Percentiles rank a stretch among this genome's conserved stretches.
These are phyloP conservation scores for Pogonomyrmex californicus DNA, from an alignment of 1,140 invertebrate species.

Conservation along the genomic window DNA sequence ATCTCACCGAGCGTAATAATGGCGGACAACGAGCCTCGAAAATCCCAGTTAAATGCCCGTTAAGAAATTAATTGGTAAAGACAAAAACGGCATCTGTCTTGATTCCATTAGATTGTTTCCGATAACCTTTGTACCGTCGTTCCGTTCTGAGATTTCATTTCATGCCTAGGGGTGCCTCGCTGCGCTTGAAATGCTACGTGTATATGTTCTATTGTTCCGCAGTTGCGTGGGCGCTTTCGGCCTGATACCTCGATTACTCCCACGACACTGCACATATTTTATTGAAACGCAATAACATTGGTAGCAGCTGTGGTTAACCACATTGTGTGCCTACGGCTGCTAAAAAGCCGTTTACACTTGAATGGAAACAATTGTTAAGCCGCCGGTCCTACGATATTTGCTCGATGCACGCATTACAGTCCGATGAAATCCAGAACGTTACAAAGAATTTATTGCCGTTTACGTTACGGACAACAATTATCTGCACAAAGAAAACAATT, in stretches of 20 bases:
- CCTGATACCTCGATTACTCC: background rate
- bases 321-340: background rate
- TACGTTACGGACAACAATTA: background rate
- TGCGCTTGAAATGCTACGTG: background rate
- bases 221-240: conserved; percentile 1
- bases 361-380: conserved; percentile 39
- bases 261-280: conserved; percentile 17
- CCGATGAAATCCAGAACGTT: background rate
- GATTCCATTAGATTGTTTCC: conserved; percentile 27
- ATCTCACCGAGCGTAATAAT: background rate
- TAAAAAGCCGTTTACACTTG: conserved; percentile 35
- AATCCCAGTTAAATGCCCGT: no score
- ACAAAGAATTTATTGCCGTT: background rate
- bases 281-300: conserved; percentile 45
- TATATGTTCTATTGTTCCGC: background rate
- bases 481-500: background rate
- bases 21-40: no score
- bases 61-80: background rate
- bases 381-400: conserved; percentile 1
- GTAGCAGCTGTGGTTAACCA: background rate
- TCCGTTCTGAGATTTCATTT: background rate
- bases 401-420: background rate
- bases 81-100: background rate
- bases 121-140: background rate
- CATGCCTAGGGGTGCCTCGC: background rate